Conservation (phyloP, 2,888 invertebrate species). For the Diloba caeruleocephala region DNA sequence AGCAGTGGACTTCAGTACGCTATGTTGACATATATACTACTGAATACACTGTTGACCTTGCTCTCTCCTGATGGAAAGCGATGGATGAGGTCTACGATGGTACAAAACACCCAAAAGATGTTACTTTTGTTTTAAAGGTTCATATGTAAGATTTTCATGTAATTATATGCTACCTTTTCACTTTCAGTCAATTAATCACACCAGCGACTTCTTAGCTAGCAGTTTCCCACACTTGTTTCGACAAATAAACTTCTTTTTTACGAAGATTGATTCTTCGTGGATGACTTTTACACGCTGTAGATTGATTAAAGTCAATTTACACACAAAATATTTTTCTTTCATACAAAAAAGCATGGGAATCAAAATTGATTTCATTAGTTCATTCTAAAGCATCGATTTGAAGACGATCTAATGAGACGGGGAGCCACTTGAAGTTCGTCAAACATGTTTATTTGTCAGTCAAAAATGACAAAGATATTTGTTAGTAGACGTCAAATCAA, state of each 20-base stretch:
- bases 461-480: constrained; percentile 17
- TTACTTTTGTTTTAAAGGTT: too few relatives aligned
- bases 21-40: too few relatives aligned
- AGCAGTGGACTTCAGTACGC: too few relatives aligned
- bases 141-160: too few relatives aligned
- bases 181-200: neutral
- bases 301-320: constrained; percentile 20
- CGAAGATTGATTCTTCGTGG: constrained; percentile 15
- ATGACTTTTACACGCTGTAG: constrained; percentile 21
- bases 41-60: too few relatives aligned
- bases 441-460: constrained; percentile 27
- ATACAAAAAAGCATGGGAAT: constrained; percentile 9
- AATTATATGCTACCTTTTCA: too few relatives aligned
- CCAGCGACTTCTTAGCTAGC: neutral
- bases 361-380: neutral
- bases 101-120: too few relatives aligned
- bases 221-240: constrained; percentile 12
- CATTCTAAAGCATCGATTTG: neutral
- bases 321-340: constrained; percentile 26
- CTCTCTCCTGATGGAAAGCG: too few relatives aligned
- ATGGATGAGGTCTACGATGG: too few relatives aligned
- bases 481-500: constrained; percentile 38
- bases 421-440: constrained; percentile 22
- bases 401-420: constrained; percentile 17
- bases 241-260: neutral